phyloP scores from a whole-genome alignment of 37 sponge, comb jelly and placozoan genomes.

The Haliclona indistincta region DNA sequence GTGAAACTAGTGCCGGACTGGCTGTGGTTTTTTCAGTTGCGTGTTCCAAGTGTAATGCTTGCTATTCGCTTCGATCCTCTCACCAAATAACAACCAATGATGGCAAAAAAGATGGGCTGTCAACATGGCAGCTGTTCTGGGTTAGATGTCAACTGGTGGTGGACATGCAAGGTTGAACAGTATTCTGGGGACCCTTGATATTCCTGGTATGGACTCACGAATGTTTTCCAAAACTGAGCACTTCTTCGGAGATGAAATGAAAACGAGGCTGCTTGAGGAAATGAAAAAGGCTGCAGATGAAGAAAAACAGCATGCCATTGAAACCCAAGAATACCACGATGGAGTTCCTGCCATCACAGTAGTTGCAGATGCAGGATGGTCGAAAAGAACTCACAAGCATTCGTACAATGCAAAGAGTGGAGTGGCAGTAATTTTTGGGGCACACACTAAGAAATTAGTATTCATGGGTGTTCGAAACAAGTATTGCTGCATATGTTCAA shows the following conservation, averaged over 20 bases:
- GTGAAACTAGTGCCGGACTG: slow-evolving; percentile 13
- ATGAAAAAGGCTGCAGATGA: slow-evolving; percentile 15
- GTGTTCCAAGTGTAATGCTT: slow-evolving; percentile 12
- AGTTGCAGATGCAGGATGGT: slow-evolving; percentile 64
- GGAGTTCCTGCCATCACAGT: slow-evolving; percentile 50
- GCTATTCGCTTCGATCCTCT: not conserved
- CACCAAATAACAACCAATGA: not conserved
- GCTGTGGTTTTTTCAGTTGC: slow-evolving; percentile 4
- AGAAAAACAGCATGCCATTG: slow-evolving; percentile 24
- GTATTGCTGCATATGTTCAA: slow-evolving; percentile 43
- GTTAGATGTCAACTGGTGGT: slow-evolving; percentile 43
- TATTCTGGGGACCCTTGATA: not conserved
- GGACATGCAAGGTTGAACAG: slow-evolving; percentile 2
- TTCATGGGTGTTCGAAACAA: slow-evolving; percentile 60
- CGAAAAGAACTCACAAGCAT: slow-evolving; percentile 56
- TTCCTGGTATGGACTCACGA: slow-evolving; percentile 13
- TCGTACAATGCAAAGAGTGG: slow-evolving; percentile 68
- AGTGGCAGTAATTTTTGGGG: slow-evolving; percentile 61
- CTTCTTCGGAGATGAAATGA: not conserved
- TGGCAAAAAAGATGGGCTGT: slow-evolving; percentile 8
- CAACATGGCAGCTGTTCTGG: slow-evolving; percentile 31
- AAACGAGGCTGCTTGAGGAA: not conserved
- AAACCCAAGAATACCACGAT: slow-evolving; percentile 32
- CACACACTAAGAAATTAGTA: slow-evolving; percentile 34
- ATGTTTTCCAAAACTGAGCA: slow-evolving; percentile 17